Percentiles rank a stretch among this genome's conserved stretches.
These are phyloP conservation scores for Tautogolabrus adspersus DNA, from an alignment of 2,113 vertebrate genomes.

Conservation along the genomic window DNA sequence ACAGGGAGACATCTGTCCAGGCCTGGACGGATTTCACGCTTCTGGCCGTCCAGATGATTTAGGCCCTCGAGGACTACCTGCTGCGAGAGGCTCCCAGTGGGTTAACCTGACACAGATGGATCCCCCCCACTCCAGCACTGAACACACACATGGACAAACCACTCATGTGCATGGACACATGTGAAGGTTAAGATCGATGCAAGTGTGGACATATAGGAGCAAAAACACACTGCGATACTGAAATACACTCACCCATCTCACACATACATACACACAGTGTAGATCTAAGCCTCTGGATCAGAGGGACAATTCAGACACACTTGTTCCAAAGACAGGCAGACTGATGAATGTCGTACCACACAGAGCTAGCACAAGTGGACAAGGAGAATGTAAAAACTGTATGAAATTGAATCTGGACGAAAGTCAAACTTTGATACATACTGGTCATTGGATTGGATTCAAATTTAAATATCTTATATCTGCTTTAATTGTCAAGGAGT, in stretches of 20 bases:
- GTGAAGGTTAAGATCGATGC: conserved; percentile 62
- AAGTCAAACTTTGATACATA: too few relatives aligned
- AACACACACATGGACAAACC: conserved; percentile 70
- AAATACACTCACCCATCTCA: not conserved
- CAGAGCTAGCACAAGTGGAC: conserved; percentile 33
- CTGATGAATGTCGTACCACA: conserved; percentile 66
- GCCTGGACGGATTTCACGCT: conserved; percentile 95
- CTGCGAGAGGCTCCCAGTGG: conserved; percentile 89
- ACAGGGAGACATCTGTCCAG: conserved; percentile 86
- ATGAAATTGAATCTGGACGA: too few relatives aligned
- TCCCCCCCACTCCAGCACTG: conserved; percentile 65
- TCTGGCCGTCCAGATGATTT: conserved; percentile 93
- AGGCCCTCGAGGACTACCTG: conserved; percentile 88
- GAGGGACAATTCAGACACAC: conserved; percentile 42
- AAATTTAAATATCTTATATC: too few relatives aligned
- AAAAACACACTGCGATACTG: conserved; percentile 21
- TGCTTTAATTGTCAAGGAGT: conserved; percentile 22
- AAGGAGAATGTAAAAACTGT: not conserved
- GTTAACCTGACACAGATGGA: conserved; percentile 88
- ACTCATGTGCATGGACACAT: conserved; percentile 43
- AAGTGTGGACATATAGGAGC: conserved; percentile 44
- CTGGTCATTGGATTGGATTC: too few relatives aligned
- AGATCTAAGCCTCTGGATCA: conserved; percentile 6
- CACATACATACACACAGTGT: conserved; percentile 24
- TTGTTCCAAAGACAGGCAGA: conserved; percentile 60